Evolutionary conservation across 2,797 vertebrate species (phyloP), one percentile per base, ranked within the genome.

Genomic region (Schizothorax lantsangensis): DNA sequence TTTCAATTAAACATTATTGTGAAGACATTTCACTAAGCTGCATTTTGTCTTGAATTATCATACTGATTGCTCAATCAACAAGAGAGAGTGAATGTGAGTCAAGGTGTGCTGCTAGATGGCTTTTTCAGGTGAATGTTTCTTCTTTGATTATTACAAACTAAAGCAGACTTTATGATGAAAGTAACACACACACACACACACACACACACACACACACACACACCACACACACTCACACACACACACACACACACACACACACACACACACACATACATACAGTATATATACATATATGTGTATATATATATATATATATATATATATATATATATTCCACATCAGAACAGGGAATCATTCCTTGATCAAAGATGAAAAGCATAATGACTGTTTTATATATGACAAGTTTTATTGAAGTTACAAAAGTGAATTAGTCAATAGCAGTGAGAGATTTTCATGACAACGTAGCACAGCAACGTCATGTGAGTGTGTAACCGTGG

Each of bases 1-100:
- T 91, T 92, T 94, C 79, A 94, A 95, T 95, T 92, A 94, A 94
- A 93, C 90, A 90, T 91, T 90, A 94, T 93, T 94, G 93, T 93
- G 92, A 89, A 91, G 74, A 91, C 90, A 89, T 91, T 94, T 91
- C 84, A 88, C 92, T 93, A 90, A 90, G 86, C 92, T 91, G 89
- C 92, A 90, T 94, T 94, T 94, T 93, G 92, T 93, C 92, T 89
- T 81, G 75, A 86, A 93, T 94, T 94, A 94, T 91, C 84, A 92
- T 91, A 84, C 91, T 93, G 92, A 95, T 94, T 92, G 93, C 90
- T 93, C 93, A 86, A 77, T 64, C 62, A 89, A 82, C 49, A 81
- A 40, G 26, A 75, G 57, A 59, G 78, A 78, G 30, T 72, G 68
- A 45, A 47, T 23, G 40, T 43, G 52, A 80, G 83, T 86, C 86